Percentiles rank a stretch among this genome's conserved stretches.
Evolutionary conservation across 1,140 invertebrate genomes (phyloP).

Genomic region (Lepidurus arcticus): DNA sequence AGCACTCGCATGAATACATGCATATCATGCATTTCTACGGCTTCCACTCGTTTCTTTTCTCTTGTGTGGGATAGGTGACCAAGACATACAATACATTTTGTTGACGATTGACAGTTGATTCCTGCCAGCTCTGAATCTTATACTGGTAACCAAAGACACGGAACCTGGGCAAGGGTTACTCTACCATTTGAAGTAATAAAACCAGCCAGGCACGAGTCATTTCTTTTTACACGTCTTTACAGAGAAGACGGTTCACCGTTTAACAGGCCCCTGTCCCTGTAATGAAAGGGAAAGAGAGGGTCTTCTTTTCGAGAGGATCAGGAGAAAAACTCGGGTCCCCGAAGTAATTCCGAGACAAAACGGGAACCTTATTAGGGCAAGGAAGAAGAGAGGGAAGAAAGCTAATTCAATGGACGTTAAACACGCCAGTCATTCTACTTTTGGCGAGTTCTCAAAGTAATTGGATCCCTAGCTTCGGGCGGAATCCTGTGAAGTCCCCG

Average conservation of each 20-base stretch:
- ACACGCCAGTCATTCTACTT: neutral
- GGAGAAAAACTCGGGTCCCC: neutral
- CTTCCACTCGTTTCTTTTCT: neutral
- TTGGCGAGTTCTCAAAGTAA: neutral
- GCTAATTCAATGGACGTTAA: neutral
- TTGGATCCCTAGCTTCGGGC: neutral
- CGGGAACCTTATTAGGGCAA: neutral
- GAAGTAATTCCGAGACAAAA: neutral
- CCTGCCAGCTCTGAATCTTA: too few species aligned
- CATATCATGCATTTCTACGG: neutral
- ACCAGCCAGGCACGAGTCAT: neutral
- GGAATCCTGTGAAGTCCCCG: neutral
- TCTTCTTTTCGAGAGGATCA: neutral
- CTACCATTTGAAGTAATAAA: neutral
- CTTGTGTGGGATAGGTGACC: neutral
- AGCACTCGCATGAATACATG: neutral
- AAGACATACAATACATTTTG: too few species aligned
- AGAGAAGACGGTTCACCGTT: neutral
- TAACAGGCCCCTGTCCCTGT: neutral
- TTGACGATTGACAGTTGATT: too few species aligned
- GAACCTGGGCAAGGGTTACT: too few species aligned
- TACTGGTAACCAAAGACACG: too few species aligned
- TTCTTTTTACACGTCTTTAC: constrained; percentile 7
- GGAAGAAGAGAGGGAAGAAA: neutral
- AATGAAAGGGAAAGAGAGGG: neutral